Conservation (phyloP, 2,888 invertebrate genomes). For the Chalcosyrphus nemorum region DNA sequence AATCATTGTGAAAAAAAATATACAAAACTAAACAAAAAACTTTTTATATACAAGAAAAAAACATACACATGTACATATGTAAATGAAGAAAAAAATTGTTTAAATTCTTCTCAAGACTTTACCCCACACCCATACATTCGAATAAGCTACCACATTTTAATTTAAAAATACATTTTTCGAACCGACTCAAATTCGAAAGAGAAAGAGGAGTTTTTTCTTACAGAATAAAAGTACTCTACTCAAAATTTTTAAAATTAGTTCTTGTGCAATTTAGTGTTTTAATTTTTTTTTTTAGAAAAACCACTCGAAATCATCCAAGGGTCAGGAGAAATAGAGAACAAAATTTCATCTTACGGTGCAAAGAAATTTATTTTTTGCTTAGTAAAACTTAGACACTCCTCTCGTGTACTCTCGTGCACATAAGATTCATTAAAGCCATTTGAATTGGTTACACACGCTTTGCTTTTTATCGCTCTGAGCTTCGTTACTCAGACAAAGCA, state of each 20-base stretch:
- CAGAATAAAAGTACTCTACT: constrained; percentile 6
- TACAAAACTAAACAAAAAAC: not conserved
- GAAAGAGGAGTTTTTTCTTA: not conserved
- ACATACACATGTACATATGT: not conserved
- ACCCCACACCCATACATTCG: constrained; percentile 15
- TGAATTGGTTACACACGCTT: constrained; percentile 11
- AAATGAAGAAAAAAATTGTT: not conserved
- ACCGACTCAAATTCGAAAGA: constrained; percentile 48
- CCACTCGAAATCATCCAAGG: constrained; percentile 38
- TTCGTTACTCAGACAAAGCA: not conserved
- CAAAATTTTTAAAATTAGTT: constrained; percentile 13
- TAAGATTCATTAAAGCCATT: constrained; percentile 33
- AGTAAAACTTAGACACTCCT: constrained; percentile 47
- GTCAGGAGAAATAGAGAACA: not conserved
- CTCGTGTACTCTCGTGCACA: constrained; percentile 17
- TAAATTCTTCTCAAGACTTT: constrained; percentile 5
- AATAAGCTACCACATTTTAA: not conserved
- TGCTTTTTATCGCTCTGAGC: too few species aligned
- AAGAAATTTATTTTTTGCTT: constrained; percentile 20
- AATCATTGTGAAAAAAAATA: not conserved
- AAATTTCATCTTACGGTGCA: constrained; percentile 1
- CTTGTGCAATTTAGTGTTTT: constrained; percentile 32
- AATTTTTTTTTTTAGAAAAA: not conserved
- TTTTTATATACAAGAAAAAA: not conserved
- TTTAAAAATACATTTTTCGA: constrained; percentile 65